phyloP scores from a whole-genome alignment of 2,113 vertebrate species.

The Hemicordylus capensis region DNA sequence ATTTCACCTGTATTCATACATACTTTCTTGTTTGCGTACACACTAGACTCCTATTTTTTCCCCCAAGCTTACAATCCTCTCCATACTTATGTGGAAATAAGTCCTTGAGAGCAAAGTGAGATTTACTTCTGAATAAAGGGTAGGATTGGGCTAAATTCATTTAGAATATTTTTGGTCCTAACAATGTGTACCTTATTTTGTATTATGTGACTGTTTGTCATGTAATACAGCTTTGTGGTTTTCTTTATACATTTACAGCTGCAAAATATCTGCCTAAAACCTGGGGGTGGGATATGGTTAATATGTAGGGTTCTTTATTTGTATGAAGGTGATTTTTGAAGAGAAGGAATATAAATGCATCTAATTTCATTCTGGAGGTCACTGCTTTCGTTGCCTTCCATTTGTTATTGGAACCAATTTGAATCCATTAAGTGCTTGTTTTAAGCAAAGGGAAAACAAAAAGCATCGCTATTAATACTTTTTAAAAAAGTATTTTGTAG shows the following conservation, averaged over 20 bases:
- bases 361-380: neutral
- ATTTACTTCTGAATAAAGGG: neutral
- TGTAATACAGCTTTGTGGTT: neutral
- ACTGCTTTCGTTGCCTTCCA: constrained; percentile 3
- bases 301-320: neutral
- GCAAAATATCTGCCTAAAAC: constrained; percentile 8
- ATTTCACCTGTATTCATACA: constrained; percentile 27
- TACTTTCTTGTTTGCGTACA: constrained; percentile 29
- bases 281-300: neutral
- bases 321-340: neutral
- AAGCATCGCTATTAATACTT: neutral
- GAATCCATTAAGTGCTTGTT: neutral
- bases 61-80: neutral
- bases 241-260: constrained; percentile 2
- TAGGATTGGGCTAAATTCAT: neutral
- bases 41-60: too few relatives aligned
- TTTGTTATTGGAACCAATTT: constrained; percentile 6
- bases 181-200: neutral
- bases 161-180: neutral
- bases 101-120: neutral
- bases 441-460: constrained; percentile 8
- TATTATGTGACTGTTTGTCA: too few relatives aligned
- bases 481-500: too few relatives aligned
- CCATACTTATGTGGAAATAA: neutral
- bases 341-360: neutral